A percentile compares a stretch with the other conserved stretches of the same genome.
phyloP scores from a whole-genome alignment of 2,888 invertebrate genomes.

The Harpalus rufipes region DNA sequence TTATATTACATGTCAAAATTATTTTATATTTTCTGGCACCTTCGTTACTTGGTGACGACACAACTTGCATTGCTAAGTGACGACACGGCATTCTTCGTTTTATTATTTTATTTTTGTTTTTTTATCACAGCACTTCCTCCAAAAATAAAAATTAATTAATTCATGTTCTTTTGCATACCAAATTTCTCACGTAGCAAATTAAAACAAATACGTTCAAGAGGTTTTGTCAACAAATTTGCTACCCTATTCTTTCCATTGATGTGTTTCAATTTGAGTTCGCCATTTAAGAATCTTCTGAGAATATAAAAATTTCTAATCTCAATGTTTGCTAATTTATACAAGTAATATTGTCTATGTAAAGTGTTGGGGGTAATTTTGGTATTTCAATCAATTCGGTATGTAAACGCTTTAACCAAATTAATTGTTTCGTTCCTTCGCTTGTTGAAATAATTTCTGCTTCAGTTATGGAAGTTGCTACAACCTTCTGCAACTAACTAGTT shows the following conservation, averaged over 20 bases:
- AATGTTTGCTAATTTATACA: background rate
- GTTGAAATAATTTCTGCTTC: conserved; percentile 61
- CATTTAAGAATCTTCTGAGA: background rate
- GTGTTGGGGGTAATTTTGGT: background rate
- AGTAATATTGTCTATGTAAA: conserved; percentile 4
- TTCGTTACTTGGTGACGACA: too few species aligned
- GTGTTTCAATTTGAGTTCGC: background rate
- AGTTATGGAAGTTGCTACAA: conserved; percentile 59
- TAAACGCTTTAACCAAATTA: conserved; percentile 34
- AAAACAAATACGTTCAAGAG: too few species aligned
- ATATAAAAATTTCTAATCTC: conserved; percentile 7
- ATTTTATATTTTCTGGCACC: too few species aligned
- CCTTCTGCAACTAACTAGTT: conserved; percentile 55
- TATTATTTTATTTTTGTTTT: too few species aligned
- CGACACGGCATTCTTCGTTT: too few species aligned
- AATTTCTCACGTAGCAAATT: too few species aligned
- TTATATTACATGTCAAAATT: too few species aligned
- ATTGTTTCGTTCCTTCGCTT: conserved; percentile 60
- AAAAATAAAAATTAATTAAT: too few species aligned
- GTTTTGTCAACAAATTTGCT: background rate
- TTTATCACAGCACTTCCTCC: too few species aligned
- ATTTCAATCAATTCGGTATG: conserved; percentile 17
- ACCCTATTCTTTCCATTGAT: background rate
- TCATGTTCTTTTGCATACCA: too few species aligned
- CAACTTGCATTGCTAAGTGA: too few species aligned